These are phyloP conservation scores for Tadarida brasiliensis DNA, from an alignment of 2,797 vertebrate genomes.

Conservation along the genomic window DNA sequence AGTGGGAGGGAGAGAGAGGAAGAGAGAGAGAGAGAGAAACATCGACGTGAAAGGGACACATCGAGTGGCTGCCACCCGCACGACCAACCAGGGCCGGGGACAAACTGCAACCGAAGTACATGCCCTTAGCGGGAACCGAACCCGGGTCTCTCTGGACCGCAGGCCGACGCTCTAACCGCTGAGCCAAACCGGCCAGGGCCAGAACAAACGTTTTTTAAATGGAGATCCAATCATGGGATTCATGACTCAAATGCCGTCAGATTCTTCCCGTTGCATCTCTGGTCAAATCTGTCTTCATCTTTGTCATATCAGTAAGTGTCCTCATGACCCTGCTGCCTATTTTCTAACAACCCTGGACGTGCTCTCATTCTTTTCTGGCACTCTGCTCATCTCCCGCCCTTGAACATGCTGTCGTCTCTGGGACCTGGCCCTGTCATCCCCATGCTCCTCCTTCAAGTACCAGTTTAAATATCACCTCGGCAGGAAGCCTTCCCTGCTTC, in stretches of 20 bases:
- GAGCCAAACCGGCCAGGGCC: too few species aligned
- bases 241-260: background rate
- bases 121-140: too few species aligned
- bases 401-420: background rate
- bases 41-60: too few species aligned
- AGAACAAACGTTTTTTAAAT: background rate
- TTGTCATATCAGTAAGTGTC: fast-evolving
- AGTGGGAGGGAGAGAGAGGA: too few species aligned
- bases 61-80: too few species aligned
- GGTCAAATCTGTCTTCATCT: background rate
- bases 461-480: background rate
- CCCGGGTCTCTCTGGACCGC: too few species aligned
- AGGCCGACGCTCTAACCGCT: too few species aligned
- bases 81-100: too few species aligned
- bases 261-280: background rate
- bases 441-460: background rate
- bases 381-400: background rate
- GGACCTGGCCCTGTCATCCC: background rate
- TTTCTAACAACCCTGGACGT: background rate
- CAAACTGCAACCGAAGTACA: too few species aligned
- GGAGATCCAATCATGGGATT: background rate
- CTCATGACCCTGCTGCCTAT: background rate
- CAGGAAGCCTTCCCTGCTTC: background rate
- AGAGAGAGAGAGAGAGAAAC: too few species aligned
- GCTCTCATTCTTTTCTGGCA: background rate